phyloP scores from a whole-genome alignment of 2,113 vertebrate species.

The Nothobranchius furzeri region DNA sequence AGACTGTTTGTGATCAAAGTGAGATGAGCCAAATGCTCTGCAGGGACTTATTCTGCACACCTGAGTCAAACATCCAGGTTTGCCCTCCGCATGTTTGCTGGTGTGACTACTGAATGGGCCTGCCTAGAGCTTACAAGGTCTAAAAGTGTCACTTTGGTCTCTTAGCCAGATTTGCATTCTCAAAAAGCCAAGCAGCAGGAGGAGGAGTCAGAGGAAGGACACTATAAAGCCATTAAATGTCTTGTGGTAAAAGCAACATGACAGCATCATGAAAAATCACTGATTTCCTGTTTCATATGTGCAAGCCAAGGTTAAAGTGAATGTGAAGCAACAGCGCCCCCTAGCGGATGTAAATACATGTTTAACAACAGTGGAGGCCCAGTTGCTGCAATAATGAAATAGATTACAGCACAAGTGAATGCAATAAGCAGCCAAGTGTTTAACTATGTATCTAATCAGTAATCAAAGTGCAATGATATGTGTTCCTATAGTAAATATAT shows the following conservation, averaged over 20 bases:
- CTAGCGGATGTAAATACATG: slow-evolving; percentile 54
- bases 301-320: slow-evolving; percentile 61
- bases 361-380: slow-evolving; percentile 46
- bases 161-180: slow-evolving; percentile 75
- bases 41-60: background rate
- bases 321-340: slow-evolving; percentile 57
- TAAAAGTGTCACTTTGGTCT: slow-evolving; percentile 70
- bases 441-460: slow-evolving; percentile 61
- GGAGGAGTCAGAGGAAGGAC: slow-evolving; percentile 27
- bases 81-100: background rate
- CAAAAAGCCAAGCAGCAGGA: slow-evolving; percentile 73
- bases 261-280: slow-evolving; percentile 11
- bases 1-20: slow-evolving; percentile 70
- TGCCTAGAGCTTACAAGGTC: slow-evolving; percentile 64
- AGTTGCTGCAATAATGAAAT: slow-evolving; percentile 62
- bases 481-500: slow-evolving; percentile 31
- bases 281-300: slow-evolving; percentile 29
- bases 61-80: slow-evolving; percentile 7
- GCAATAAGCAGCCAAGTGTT: slow-evolving; percentile 68
- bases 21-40: slow-evolving; percentile 32
- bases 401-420: slow-evolving; percentile 63
- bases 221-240: slow-evolving; percentile 72
- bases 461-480: slow-evolving; percentile 49
- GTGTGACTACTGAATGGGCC: slow-evolving; percentile 21
- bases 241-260: slow-evolving; percentile 39